phyloP scores from a whole-genome alignment of 2,113 vertebrate genomes.

The Picathartes gymnocephalus region DNA sequence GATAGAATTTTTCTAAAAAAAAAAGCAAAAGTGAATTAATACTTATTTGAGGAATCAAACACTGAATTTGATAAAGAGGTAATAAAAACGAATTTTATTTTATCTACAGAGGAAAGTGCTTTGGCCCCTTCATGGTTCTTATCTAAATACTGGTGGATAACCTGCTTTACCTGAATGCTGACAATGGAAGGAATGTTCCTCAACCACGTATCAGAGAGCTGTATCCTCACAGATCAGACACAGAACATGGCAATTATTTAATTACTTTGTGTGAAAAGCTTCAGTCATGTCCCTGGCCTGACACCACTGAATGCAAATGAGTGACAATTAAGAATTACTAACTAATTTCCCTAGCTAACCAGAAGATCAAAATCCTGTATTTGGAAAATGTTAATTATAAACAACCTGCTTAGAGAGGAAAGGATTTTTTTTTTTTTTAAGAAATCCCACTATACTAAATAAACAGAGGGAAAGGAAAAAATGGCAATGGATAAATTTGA shows the following conservation, averaged over 20 bases:
- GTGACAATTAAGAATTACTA: neutral
- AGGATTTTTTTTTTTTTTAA: neutral
- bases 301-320: neutral
- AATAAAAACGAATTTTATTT: neutral
- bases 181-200: neutral
- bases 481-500: neutral
- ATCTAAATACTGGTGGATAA: neutral
- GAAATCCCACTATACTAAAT: neutral
- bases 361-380: neutral
- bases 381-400: neutral
- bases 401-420: neutral
- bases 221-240: neutral
- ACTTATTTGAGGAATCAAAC: neutral
- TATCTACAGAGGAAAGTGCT: neutral
- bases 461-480: neutral
- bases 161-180: neutral
- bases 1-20: neutral
- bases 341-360: neutral
- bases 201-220: neutral
- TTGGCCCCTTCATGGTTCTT: neutral
- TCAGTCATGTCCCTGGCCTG: neutral
- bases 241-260: neutral
- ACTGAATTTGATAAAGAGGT: neutral
- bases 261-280: neutral
- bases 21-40: neutral